Percentiles rank a stretch among this genome's conserved stretches.
Evolutionary conservation across 1,140 invertebrate genomes (phyloP).

Genomic region (Akabosia matsudoensis): DNA sequence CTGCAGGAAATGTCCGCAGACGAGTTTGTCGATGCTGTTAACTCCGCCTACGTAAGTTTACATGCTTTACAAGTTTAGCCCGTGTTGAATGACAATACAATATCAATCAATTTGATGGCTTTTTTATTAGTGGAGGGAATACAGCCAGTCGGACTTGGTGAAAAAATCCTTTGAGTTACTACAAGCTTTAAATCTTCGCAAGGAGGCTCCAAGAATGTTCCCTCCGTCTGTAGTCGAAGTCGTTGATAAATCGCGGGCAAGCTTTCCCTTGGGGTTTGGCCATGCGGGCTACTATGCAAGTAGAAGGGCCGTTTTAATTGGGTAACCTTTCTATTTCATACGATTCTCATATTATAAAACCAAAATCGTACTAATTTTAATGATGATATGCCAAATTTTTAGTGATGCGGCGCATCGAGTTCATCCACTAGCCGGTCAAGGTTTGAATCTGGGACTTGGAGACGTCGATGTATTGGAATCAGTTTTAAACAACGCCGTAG

Average conservation of each 20-base stretch:
- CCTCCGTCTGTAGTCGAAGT: constrained; percentile 74
- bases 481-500: constrained; percentile 65
- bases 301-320: constrained; percentile 72
- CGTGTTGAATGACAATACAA: not conserved
- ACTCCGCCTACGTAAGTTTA: constrained; percentile 71
- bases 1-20: constrained; percentile 67
- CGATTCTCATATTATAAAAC: not conserved
- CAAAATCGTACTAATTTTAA: not conserved
- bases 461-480: constrained; percentile 75
- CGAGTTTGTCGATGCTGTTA: constrained; percentile 84
- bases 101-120: not conserved
- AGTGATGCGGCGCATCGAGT: constrained; percentile 94
- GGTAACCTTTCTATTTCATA: constrained; percentile 58
- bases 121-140: constrained; percentile 64
- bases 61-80: not conserved
- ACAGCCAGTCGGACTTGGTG: constrained; percentile 59
- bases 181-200: constrained; percentile 32
- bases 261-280: constrained; percentile 87
- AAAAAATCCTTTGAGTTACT: constrained; percentile 40
- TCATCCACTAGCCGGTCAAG: constrained; percentile 95
- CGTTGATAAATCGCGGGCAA: constrained; percentile 68
- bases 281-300: constrained; percentile 81
- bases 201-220: constrained; percentile 49
- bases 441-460: constrained; percentile 94
- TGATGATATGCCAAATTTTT: constrained; percentile 42